Percentiles rank a stretch among this genome's conserved stretches.
These are phyloP conservation scores for Scophthalmus maximus DNA, from an alignment of 2,113 vertebrate genomes.

Conservation along the genomic window DNA sequence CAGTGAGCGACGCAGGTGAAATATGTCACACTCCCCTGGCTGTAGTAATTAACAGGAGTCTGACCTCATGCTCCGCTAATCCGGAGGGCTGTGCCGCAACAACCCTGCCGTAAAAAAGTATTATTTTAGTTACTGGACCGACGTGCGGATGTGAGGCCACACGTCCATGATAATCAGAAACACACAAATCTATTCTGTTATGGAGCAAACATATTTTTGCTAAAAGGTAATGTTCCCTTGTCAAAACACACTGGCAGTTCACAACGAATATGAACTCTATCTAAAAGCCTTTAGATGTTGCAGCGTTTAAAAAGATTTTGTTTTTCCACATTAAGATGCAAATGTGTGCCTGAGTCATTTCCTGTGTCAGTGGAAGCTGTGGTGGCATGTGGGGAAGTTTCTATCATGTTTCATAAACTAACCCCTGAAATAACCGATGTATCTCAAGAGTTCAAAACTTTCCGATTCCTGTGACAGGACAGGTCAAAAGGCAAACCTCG, in stretches of 20 bases:
- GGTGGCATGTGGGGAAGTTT: too few relatives aligned
- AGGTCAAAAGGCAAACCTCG: too few relatives aligned
- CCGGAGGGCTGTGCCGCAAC: conserved; percentile 16
- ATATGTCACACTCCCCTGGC: conserved; percentile 38
- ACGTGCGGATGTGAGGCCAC: neutral
- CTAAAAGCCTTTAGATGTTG: conserved; percentile 3
- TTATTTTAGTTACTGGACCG: neutral
- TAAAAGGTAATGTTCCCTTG: neutral
- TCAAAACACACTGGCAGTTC: neutral
- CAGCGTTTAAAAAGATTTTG: neutral
- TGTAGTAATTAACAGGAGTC: conserved; percentile 50
- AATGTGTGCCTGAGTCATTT: conserved; percentile 38
- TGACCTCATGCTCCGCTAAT: conserved; percentile 53
- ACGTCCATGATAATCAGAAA: too few relatives aligned
- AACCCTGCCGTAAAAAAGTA: neutral
- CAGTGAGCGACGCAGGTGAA: conserved; percentile 4
- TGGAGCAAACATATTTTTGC: too few relatives aligned
- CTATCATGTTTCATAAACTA: conserved; percentile 22
- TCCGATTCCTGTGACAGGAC: too few relatives aligned
- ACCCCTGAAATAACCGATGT: conserved; percentile 11
- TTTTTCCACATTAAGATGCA: conserved; percentile 48
- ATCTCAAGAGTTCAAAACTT: too few relatives aligned
- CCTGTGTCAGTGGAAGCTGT: conserved; percentile 25
- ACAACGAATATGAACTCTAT: neutral
- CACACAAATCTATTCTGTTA: too few relatives aligned